Conservation (phyloP, 2,888 invertebrate genomes). For the Sthenelais limicola region DNA sequence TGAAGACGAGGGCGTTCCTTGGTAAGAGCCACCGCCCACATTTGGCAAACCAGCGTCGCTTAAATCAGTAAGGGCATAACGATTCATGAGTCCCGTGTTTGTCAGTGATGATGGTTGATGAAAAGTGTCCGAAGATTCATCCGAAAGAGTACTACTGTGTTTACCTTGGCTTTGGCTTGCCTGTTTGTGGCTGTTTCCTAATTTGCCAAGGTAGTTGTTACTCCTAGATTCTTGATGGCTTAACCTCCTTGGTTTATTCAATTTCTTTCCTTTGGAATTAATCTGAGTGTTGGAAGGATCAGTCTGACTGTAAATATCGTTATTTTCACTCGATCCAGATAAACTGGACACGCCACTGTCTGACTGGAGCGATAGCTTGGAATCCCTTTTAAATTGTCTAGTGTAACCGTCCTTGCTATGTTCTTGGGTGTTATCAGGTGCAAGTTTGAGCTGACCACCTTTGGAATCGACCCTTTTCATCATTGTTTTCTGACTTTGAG, state of each 20-base stretch:
- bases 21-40: background rate
- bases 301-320: conserved; percentile 1
- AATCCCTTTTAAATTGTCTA: conserved; percentile 5
- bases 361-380: conserved; percentile 40
- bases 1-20: background rate
- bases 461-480: background rate
- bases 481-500: background rate
- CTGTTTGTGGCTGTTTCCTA: too few species aligned
- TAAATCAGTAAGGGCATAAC: conserved; percentile 20
- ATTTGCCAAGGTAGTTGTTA: too few species aligned
- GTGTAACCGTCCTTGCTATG: background rate
- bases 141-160: too few species aligned
- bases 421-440: background rate
- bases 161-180: too few species aligned
- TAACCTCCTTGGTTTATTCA: too few species aligned
- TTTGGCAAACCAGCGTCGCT: conserved; percentile 15
- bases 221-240: too few species aligned
- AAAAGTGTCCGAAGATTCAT: background rate
- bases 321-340: conserved; percentile 55
- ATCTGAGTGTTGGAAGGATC: too few species aligned
- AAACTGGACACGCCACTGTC: conserved; percentile 65
- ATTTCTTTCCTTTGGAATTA: too few species aligned
- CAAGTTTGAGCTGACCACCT: background rate
- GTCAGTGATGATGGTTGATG: background rate
- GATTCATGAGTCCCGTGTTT: background rate